A percentile compares a stretch with the other conserved stretches of the same genome.
Evolutionary conservation across 2,888 invertebrate genomes (phyloP).

Genomic region (Drosophila kokeensis): DNA sequence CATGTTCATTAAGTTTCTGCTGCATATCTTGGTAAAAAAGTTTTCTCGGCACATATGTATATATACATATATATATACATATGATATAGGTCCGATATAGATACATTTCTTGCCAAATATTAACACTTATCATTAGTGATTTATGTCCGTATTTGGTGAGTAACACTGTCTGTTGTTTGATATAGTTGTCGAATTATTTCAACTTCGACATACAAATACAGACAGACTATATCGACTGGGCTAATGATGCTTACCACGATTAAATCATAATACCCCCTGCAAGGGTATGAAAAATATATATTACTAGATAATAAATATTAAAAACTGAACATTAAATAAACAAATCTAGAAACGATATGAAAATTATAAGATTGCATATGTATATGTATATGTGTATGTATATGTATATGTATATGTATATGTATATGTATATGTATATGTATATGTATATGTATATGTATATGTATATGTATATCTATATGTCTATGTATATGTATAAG

Average conservation of each 20-base stretch:
- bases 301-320: constrained; percentile 8
- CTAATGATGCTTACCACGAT: no score
- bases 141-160: background rate
- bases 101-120: background rate
- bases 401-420: background rate
- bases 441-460: background rate
- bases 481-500: constrained; percentile 8
- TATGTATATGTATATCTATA: background rate
- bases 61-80: background rate
- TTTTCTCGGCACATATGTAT: no score
- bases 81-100: background rate
- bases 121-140: background rate
- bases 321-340: constrained; percentile 21
- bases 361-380: constrained; percentile 9
- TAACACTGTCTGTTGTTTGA: background rate
- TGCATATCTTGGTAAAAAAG: background rate
- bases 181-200: background rate
- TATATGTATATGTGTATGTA: background rate
- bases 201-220: background rate
- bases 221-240: background rate
- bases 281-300: constrained; percentile 11
- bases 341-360: constrained; percentile 3
- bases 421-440: background rate
- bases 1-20: background rate
- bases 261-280: background rate